Percentiles rank a stretch among this genome's conserved stretches.
These are phyloP conservation scores for Drosophila nr. perissopoda DNA, from an alignment of 2,888 invertebrate genomes.

Conservation along the genomic window DNA sequence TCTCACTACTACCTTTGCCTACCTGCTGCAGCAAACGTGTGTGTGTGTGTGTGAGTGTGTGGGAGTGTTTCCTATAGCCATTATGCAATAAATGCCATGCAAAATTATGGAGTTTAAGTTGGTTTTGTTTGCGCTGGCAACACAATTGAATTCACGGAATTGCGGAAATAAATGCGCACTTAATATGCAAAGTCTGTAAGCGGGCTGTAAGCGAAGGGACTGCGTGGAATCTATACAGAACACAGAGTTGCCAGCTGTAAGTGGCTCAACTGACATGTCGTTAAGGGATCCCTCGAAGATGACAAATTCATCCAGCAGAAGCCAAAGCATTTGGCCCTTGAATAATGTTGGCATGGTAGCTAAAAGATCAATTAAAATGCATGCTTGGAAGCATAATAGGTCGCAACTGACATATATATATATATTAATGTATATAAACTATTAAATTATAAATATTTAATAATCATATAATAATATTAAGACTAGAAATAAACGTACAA, in stretches of 20 bases:
- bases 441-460: not conserved
- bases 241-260: constrained; percentile 4
- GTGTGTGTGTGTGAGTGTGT: not conserved
- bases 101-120: constrained; percentile 33
- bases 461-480: not conserved
- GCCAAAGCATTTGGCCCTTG: not conserved
- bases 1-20: constrained; percentile 46
- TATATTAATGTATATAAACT: not conserved
- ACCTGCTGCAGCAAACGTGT: constrained; percentile 1
- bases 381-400: not conserved
- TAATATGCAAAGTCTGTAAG: constrained; percentile 48
- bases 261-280: not conserved
- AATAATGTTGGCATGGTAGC: not conserved
- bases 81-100: constrained; percentile 34
- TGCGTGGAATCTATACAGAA: not conserved
- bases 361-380: no score
- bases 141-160: constrained; percentile 55
- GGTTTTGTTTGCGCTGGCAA: constrained; percentile 43
- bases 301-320: not conserved
- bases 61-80: constrained; percentile 15
- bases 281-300: not conserved
- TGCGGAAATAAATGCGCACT: constrained; percentile 57
- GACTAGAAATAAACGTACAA: not conserved
- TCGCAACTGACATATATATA: not conserved
- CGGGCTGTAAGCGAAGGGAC: constrained; percentile 1